Conservation (phyloP, 2,888 invertebrate genomes). For the Mystacides longicornis region DNA sequence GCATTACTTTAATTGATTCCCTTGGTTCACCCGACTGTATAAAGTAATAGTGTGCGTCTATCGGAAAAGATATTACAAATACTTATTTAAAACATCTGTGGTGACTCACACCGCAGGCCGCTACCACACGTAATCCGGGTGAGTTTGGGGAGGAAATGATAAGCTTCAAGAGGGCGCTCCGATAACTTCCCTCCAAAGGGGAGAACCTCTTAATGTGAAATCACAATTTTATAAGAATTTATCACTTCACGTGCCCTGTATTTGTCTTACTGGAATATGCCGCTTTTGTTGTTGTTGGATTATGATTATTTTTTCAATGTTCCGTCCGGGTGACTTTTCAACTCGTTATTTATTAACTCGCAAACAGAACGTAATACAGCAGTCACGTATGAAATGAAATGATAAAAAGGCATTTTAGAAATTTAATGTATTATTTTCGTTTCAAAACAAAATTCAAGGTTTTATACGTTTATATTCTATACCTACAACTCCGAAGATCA, state of each 20-base stretch:
- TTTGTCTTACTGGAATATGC: not conserved
- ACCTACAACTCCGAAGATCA: too few relatives aligned
- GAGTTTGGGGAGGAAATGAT: conserved; percentile 4
- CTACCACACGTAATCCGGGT: not conserved
- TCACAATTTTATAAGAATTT: conserved; percentile 1
- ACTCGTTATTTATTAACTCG: too few relatives aligned
- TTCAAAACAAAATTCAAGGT: too few relatives aligned
- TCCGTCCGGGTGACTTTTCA: not conserved
- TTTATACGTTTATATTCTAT: too few relatives aligned
- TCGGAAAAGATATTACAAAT: not conserved
- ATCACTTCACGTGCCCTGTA: conserved; percentile 1
- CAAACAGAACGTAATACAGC: too few relatives aligned
- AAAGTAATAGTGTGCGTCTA: not conserved
- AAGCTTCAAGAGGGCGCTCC: conserved; percentile 2
- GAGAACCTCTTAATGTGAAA: not conserved
- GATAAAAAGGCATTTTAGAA: too few relatives aligned
- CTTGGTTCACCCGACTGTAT: not conserved
- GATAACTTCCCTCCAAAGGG: not conserved
- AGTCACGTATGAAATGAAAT: too few relatives aligned
- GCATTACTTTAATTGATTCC: not conserved
- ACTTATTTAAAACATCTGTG: conserved; percentile 3
- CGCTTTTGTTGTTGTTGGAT: not conserved
- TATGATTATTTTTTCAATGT: not conserved
- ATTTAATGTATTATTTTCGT: too few relatives aligned
- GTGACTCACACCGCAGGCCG: not conserved